A percentile compares a stretch with the other conserved stretches of the same genome.
Evolutionary conservation across 2,113 vertebrate genomes (phyloP).

Genomic region (Pao palembangensis): DNA sequence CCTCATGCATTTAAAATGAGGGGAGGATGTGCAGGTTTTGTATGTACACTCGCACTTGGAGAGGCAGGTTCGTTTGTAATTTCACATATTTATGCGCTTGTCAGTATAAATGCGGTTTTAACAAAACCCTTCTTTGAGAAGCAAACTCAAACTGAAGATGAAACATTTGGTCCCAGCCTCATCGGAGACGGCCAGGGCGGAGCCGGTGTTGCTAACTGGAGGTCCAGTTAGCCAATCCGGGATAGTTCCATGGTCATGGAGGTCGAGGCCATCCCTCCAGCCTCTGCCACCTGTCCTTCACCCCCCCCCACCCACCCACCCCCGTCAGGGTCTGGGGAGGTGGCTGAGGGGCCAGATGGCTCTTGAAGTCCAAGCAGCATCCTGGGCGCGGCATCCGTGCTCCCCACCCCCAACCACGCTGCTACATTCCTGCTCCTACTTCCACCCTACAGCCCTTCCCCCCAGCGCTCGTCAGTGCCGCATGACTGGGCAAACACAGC

Average conservation of each 20-base stretch:
- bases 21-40: slow-evolving; percentile 6
- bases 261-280: slow-evolving; percentile 49
- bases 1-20: slow-evolving; percentile 14
- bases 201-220: slow-evolving; percentile 2
- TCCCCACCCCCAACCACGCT: slow-evolving; percentile 52
- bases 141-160: too few relatives aligned
- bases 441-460: slow-evolving; percentile 58
- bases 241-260: slow-evolving; percentile 13
- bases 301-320: too few relatives aligned
- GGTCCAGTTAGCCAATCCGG: slow-evolving; percentile 26
- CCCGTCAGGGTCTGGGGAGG: slow-evolving; percentile 43
- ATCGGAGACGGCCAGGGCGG: not conserved
- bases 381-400: slow-evolving; percentile 50
- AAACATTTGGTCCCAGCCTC: too few relatives aligned
- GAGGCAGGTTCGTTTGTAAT: too few relatives aligned
- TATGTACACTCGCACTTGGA: slow-evolving; percentile 7
- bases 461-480: slow-evolving; percentile 69
- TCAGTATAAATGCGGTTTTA: too few relatives aligned
- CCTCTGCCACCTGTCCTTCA: slow-evolving; percentile 72
- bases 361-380: slow-evolving; percentile 59
- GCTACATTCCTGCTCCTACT: slow-evolving; percentile 48
- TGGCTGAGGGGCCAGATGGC: slow-evolving; percentile 72
- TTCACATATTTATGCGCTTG: too few relatives aligned
- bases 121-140: too few relatives aligned
- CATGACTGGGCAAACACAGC: slow-evolving; percentile 69